Base-by-base conservation (phyloP, 1,140 invertebrate genomes). In the Caenorhabditis brenneri region DNA sequence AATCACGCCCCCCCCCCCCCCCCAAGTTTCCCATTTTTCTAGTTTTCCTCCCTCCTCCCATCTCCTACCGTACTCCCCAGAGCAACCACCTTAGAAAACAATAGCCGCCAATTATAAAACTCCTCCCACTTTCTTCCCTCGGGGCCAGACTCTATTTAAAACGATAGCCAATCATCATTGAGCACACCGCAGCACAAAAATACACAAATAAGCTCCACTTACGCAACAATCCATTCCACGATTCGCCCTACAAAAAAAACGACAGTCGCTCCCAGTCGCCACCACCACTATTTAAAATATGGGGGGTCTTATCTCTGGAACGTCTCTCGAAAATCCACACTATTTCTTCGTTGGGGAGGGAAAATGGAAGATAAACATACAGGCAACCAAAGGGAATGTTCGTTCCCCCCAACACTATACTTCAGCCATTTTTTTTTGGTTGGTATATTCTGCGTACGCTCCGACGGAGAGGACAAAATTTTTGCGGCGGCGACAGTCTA, bases 211-310 rank as follows among this genome's bases (percentile, higher is more conserved):
- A 22, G 65, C 65, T 74, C 65, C 65, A 74, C 65, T 74, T 74
- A 74, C 36, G 65, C 65, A 74, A 74, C 65, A 74, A 39, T 27
- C 15, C 53, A 51, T 55, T 9, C 36, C 58, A 39, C 24, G 29
- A 65, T 65, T 65, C 24, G 31, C 7, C 49, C 49, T n/a, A 10
- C 53, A 27, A 51, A 51, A 49, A 51, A 51, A 16, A 16, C 16
- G 7, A n/a, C 19, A 27, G 2, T 19, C 19, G 24, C 24, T 9
- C 22, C 22, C 19, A 15, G 27, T n/a, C 31, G 27, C 15, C 36
- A 74, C 65, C 65, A n/a, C 65, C 65, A 74, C 27, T 42, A 74
- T 74, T 74, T 42, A 74, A 74, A 74, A 74, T 16, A n/a, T 74
- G 36, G 15, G 65, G 2, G 65, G 65, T 74, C 65, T 74, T 24